phyloP scores from a whole-genome alignment of 2,113 vertebrate species.

The Pao palembangensis region DNA sequence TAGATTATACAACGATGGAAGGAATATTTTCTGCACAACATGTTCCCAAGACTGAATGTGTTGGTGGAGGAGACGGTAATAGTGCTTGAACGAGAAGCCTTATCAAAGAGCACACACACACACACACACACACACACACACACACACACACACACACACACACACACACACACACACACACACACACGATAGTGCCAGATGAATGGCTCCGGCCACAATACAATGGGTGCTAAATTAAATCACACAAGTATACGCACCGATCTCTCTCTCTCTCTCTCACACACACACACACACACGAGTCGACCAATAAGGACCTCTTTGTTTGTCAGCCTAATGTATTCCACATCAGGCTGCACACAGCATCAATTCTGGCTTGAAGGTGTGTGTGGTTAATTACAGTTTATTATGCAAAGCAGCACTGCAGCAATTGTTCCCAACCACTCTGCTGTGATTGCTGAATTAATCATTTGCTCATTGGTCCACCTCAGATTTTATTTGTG shows the following conservation, averaged over 20 bases:
- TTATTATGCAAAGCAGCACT: conserved; percentile 59
- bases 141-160: conserved; percentile 53
- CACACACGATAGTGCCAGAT: conserved; percentile 39
- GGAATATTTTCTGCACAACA: not conserved
- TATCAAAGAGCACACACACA: conserved; percentile 66
- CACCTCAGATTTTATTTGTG: conserved; percentile 11
- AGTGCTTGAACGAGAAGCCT: conserved; percentile 15
- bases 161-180: conserved; percentile 51
- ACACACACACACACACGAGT: conserved; percentile 36
- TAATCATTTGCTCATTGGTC: conserved; percentile 41
- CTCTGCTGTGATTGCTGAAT: conserved; percentile 47
- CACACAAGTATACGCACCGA: conserved; percentile 58
- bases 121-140: conserved; percentile 37
- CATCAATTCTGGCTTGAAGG: conserved; percentile 31
- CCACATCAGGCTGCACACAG: conserved; percentile 38
- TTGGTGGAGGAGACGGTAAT: too few species aligned
- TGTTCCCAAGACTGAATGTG: too few species aligned
- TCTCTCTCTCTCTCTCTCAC: conserved; percentile 40
- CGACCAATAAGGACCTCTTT: conserved; percentile 67
- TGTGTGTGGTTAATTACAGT: conserved; percentile 51
- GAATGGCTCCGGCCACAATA: conserved; percentile 52
- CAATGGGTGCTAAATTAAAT: conserved; percentile 71
- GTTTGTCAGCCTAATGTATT: conserved; percentile 53
- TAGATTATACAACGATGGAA: too few species aligned
- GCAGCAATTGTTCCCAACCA: conserved; percentile 47